Base-by-base conservation (phyloP, 2,113 vertebrate species). In the Malurus cyaneus region DNA sequence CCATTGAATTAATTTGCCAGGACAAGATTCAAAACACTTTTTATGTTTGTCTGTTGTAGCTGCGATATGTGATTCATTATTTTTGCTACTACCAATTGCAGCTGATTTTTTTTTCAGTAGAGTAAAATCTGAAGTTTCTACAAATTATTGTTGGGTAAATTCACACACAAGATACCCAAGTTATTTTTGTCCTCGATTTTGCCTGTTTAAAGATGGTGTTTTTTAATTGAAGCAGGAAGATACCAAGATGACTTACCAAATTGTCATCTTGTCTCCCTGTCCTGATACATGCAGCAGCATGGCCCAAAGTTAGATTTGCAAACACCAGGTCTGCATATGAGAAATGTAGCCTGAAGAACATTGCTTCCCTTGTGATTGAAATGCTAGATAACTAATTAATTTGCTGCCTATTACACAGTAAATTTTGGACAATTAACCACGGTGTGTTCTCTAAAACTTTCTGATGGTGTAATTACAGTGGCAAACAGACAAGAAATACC, bases 361-460 rank as follows among this genome's bases (percentile, higher is more conserved):
- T 15, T 80, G 69, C 28, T 91, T 90, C 16, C 18, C 9, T 94
- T 96, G 80, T 88, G 89, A 93, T 86, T 66, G 93, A 64, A 80
- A 95, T 49, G 3, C 4, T 34, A 90, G 60, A 84, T 66, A 56
- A 49, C 32, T 89, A 69, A 88, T 95, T 94, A 89, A 96, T 96
- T 95, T 96, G 2, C 36, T 87, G 16, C 32, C 32, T 88, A 76
- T 92, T 94, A 84, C 69, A 69, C 42, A 60, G 57, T 84, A n/a
- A 28, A 23, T 70, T 91, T 96, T 96, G 77, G 28, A 50, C 53
- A 54, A 44, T 93, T 70, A 76, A 24, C 39, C 49, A 31, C 34
- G 16, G 18, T 42, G 52, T 41, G 10, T 71, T 44, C 69, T 95
- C 26, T 87, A 77, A 94, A 76, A 92, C 52, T 54, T 56, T 67